Percentiles rank a stretch among this genome's conserved stretches.
Evolutionary conservation across 2,888 invertebrate genomes (phyloP).

Genomic region (Microplitis deprimator): DNA sequence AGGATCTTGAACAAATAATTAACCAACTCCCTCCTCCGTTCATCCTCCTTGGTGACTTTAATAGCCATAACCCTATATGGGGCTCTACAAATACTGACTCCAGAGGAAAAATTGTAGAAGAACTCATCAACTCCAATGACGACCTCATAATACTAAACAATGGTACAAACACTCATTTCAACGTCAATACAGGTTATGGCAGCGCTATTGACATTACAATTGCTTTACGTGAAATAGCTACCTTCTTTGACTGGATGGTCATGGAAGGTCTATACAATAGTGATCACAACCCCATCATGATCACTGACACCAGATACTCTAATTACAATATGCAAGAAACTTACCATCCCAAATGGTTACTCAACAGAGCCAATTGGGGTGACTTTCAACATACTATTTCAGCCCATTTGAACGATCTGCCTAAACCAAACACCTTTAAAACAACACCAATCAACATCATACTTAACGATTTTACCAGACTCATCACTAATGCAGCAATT

Average conservation of each 20-base stretch:
- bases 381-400: no score
- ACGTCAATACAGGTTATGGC: constrained; percentile 28
- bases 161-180: constrained; percentile 47
- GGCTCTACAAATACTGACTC: constrained; percentile 40
- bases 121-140: no score
- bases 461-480: no score
- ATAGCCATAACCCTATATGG: constrained; percentile 47
- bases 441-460: no score
- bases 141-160: constrained; percentile 43
- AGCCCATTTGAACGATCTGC: no score
- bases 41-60: constrained; percentile 52
- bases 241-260: constrained; percentile 39
- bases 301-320: constrained; percentile 8
- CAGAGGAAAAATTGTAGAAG: constrained; percentile 36
- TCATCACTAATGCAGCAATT: no score
- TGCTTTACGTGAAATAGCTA: constrained; percentile 27
- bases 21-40: constrained; percentile 50
- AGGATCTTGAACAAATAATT: constrained; percentile 34
- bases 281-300: constrained; percentile 50
- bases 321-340: background rate
- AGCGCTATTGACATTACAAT: constrained; percentile 47
- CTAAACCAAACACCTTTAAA: no score
- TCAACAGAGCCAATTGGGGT: no score
- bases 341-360: no score
- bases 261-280: constrained; percentile 31